These are phyloP conservation scores for Ficedula albicollis DNA, from an alignment of 2,797 vertebrate genomes.

Conservation along the genomic window DNA sequence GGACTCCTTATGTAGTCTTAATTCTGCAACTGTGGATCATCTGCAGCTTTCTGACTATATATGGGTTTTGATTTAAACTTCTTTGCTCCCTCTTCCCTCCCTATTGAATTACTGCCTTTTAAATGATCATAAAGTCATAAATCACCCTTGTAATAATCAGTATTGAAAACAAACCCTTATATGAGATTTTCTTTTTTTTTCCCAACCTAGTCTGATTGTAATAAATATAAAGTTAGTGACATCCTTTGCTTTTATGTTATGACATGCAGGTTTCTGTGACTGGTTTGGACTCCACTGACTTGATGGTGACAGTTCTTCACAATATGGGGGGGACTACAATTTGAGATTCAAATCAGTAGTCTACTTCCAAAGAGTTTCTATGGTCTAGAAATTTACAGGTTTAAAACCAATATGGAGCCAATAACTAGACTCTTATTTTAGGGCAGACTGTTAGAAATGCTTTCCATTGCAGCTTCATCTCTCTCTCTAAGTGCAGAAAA, in stretches of 20 bases:
- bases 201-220: not conserved
- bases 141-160: not conserved
- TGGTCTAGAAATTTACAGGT: not conserved
- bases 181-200: not conserved
- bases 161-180: not conserved
- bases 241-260: not conserved
- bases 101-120: not conserved
- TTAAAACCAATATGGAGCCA: not conserved
- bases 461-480: not conserved
- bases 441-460: not conserved
- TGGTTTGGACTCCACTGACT: not conserved
- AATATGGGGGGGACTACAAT: not conserved
- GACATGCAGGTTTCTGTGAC: not conserved
- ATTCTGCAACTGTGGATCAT: not conserved
- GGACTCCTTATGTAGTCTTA: not conserved
- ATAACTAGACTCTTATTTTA: not conserved
- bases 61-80: not conserved
- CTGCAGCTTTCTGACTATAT: not conserved
- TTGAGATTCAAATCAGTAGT: not conserved
- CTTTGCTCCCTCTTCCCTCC: not conserved
- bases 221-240: not conserved
- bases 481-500: not conserved
- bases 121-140: not conserved
- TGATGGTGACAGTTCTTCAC: not conserved
- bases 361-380: not conserved